Evolutionary conservation across 2,797 vertebrate species (phyloP).

Genomic region (Sparidentex hasta): DNA sequence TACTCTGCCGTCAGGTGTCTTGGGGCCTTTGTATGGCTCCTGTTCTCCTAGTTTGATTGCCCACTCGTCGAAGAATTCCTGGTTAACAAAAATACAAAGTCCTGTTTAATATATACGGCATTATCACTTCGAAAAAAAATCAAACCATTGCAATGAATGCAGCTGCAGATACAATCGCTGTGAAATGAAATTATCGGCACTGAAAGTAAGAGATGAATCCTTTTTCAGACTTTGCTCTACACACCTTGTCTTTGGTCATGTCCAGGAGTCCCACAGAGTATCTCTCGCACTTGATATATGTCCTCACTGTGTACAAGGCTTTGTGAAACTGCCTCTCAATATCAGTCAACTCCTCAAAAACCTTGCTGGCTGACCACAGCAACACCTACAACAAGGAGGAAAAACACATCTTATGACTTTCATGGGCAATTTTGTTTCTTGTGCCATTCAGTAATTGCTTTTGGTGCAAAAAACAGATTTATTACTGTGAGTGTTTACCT

Average conservation of each 20-base stretch:
- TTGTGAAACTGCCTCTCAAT: slow-evolving; percentile 98
- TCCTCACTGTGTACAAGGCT: slow-evolving; percentile 92
- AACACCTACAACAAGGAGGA: slow-evolving; percentile 85
- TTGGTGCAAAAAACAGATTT: background rate
- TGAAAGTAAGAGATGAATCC: background rate
- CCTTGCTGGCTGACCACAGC: slow-evolving; percentile 95
- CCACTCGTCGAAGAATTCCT: slow-evolving; percentile 98
- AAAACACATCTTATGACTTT: background rate
- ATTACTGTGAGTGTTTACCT: slow-evolving; percentile 83
- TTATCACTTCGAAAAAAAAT: background rate
- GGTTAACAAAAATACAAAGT: slow-evolving; percentile 15
- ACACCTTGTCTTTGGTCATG: slow-evolving; percentile 95
- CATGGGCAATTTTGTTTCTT: background rate
- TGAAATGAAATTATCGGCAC: background rate
- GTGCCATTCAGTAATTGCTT: background rate
- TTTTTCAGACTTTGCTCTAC: background rate
- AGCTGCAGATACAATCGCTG: background rate
- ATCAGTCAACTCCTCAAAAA: slow-evolving; percentile 96
- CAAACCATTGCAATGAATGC: background rate
- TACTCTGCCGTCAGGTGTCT: slow-evolving; percentile 90
- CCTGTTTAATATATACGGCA: background rate
- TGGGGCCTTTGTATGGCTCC: slow-evolving; percentile 94
- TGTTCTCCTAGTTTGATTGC: slow-evolving; percentile 92
- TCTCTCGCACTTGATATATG: slow-evolving; percentile 92
- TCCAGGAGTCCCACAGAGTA: slow-evolving; percentile 95